These are phyloP conservation scores for Pollenia griseotomentosa DNA, from an alignment of 2,888 invertebrate species.

Conservation along the genomic window DNA sequence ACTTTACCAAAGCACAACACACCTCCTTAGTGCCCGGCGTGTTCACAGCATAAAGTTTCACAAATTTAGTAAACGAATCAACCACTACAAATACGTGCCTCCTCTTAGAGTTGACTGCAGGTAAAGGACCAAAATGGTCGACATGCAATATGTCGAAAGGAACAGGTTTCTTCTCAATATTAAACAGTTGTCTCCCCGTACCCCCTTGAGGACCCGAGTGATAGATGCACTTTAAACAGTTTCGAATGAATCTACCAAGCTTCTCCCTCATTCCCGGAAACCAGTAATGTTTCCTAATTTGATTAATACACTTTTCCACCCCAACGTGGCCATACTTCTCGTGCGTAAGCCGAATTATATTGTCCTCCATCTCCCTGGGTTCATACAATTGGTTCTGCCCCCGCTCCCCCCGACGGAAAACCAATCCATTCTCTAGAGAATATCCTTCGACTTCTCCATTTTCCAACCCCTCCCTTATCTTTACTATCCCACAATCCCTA, in stretches of 20 bases:
- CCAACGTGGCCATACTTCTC: constrained; percentile 47
- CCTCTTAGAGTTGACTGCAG: constrained; percentile 11
- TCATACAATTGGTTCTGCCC: constrained; percentile 57
- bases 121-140: no score
- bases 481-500: constrained; percentile 22
- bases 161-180: no score
- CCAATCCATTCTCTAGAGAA: constrained; percentile 13
- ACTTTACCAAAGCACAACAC: constrained; percentile 26
- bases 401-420: constrained; percentile 8
- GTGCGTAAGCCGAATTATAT: constrained; percentile 58
- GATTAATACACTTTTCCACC: no score
- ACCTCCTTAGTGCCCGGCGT: constrained; percentile 54
- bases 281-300: no score
- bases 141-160: no score
- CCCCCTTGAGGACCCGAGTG: no score
- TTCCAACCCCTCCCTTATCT: constrained; percentile 14
- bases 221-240: no score
- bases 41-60: constrained; percentile 49
- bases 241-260: no score
- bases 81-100: constrained; percentile 56
- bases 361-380: constrained; percentile 65
- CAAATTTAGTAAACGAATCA: constrained; percentile 17
- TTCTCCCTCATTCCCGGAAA: no score
- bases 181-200: no score
- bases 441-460: neutral